These are phyloP conservation scores for Aethina tumida DNA, from an alignment of 1,140 invertebrate genomes.

Conservation along the genomic window DNA sequence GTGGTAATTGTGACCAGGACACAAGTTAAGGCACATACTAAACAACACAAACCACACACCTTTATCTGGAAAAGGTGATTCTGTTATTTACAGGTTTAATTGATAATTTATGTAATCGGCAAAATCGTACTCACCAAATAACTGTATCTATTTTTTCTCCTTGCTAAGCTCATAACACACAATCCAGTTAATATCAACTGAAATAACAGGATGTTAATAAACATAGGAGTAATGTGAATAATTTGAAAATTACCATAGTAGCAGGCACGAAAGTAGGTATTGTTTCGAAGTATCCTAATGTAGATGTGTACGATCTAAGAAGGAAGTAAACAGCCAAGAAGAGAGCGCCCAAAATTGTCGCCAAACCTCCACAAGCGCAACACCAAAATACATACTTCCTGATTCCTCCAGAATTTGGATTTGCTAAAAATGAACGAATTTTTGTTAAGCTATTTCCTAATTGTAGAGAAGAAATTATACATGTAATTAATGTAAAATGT, in stretches of 20 bases:
- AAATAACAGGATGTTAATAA: conserved; percentile 28
- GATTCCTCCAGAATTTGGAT: conserved; percentile 35
- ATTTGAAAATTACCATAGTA: conserved; percentile 51
- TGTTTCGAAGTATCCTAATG: conserved; percentile 73
- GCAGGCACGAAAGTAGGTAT: conserved; percentile 74
- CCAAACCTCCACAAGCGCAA: conserved; percentile 60
- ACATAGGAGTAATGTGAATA: not conserved
- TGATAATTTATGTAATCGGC: not conserved
- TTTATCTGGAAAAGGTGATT: conserved; percentile 58
- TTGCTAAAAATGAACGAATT: conserved; percentile 26
- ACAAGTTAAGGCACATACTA: conserved; percentile 74
- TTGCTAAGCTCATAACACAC: conserved; percentile 73
- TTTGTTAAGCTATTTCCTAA: no score
- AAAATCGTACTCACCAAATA: conserved; percentile 58
- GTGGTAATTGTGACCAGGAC: conserved; percentile 84
- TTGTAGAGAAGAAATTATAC: no score
- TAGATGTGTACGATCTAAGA: conserved; percentile 66
- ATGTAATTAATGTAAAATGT: no score
- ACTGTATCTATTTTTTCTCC: conserved; percentile 73
- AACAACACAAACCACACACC: conserved; percentile 70
- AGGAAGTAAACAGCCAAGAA: conserved; percentile 68
- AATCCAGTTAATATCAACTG: conserved; percentile 76
- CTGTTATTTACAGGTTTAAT: not conserved
- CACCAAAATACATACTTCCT: conserved; percentile 68
- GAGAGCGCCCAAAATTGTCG: conserved; percentile 59